Evolutionary conservation across 2,113 vertebrate genomes (phyloP).

Genomic region (Brachyhypopomus gauderio): DNA sequence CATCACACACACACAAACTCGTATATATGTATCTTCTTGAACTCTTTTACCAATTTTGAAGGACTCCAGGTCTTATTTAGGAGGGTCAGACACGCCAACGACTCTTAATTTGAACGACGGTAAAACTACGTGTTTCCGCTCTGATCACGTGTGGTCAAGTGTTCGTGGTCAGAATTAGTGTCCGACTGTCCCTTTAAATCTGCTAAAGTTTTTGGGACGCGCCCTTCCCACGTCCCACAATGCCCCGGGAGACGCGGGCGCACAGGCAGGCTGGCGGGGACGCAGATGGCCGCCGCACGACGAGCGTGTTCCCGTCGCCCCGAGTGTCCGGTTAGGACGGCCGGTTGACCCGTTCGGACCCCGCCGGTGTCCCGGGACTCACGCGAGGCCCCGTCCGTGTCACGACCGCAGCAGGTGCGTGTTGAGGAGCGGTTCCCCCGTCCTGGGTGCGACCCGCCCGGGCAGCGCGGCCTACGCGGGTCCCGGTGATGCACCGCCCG

Average conservation of each 20-base stretch:
- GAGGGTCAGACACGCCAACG: too few relatives aligned
- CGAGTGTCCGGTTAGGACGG: not conserved
- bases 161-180: not conserved
- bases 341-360: not conserved
- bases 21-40: too few relatives aligned
- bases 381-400: not conserved
- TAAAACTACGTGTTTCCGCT: too few relatives aligned
- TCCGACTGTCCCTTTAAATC: conserved; percentile 7
- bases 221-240: not conserved
- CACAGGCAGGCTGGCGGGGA: not conserved
- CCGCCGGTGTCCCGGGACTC: not conserved
- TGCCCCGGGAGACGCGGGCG: not conserved
- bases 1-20: too few relatives aligned
- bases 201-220: not conserved
- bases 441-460: too few relatives aligned
- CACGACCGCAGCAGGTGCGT: not conserved
- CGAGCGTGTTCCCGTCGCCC: not conserved
- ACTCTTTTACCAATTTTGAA: too few relatives aligned
- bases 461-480: too few relatives aligned
- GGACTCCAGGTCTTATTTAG: too few relatives aligned
- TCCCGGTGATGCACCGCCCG: too few relatives aligned
- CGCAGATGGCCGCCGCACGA: not conserved
- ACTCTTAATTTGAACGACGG: too few relatives aligned
- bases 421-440: too few relatives aligned
- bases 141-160: too few relatives aligned